Conservation (phyloP, 2,797 vertebrate species). For the Platyrinchus mystaceus region DNA sequence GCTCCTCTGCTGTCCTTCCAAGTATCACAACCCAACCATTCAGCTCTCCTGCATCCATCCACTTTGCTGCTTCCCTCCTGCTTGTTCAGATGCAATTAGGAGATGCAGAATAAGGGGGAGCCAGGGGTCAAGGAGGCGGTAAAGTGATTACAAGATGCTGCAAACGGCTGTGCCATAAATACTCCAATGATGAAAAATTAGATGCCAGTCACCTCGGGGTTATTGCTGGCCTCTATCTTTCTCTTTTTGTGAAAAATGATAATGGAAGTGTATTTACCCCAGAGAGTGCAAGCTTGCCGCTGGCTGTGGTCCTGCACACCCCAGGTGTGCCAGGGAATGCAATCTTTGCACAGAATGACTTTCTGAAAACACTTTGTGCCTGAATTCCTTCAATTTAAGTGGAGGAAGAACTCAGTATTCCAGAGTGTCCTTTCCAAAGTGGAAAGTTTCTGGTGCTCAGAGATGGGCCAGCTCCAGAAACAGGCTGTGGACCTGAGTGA, state of each 20-base stretch:
- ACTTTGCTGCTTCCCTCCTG: conserved; percentile 11
- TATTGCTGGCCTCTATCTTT: conserved; percentile 40
- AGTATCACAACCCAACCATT: conserved; percentile 32
- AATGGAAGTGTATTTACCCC: conserved; percentile 40
- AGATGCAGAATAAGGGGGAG: conserved; percentile 33
- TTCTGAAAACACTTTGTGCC: not conserved
- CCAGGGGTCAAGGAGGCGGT: conserved; percentile 27
- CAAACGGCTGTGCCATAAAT: conserved; percentile 10
- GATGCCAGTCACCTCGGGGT: conserved; percentile 21
- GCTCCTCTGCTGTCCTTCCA: conserved; percentile 42
- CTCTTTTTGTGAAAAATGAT: conserved; percentile 36
- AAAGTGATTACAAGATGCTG: conserved; percentile 58
- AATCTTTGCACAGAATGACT: not conserved
- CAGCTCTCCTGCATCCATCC: not conserved
- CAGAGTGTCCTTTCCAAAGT: not conserved
- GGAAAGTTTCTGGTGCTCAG: not conserved
- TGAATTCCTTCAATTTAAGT: not conserved
- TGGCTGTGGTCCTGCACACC: not conserved
- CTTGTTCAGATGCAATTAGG: conserved; percentile 28
- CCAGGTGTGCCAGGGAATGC: not conserved
- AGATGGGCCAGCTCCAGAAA: not conserved
- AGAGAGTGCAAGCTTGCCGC: not conserved
- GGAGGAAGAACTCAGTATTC: not conserved
- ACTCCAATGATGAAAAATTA: conserved; percentile 31
- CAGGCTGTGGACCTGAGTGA: not conserved